Evolutionary conservation across 2,797 vertebrate genomes (phyloP).

Genomic region (Mycteria americana): DNA sequence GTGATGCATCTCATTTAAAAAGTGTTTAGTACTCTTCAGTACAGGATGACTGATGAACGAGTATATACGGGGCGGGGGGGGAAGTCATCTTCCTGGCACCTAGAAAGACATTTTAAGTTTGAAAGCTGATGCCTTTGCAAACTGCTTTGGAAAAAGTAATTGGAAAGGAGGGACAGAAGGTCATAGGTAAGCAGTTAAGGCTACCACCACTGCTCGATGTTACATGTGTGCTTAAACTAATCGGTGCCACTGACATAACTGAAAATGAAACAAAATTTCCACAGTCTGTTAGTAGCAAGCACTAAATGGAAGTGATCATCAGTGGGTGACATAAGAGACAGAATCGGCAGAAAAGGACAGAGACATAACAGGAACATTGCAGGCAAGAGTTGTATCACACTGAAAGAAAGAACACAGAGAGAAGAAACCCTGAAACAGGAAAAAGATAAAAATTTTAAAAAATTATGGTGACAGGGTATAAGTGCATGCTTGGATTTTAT

Average conservation of each 20-base stretch:
- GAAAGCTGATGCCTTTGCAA: neutral
- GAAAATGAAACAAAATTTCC: neutral
- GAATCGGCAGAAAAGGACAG: neutral
- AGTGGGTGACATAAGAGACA: neutral
- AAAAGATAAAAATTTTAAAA: neutral
- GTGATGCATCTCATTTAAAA: neutral
- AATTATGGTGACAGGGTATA: neutral
- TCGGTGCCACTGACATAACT: neutral
- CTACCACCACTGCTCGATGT: neutral
- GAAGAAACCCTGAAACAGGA: neutral
- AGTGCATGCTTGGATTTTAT: neutral
- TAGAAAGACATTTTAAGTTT: neutral
- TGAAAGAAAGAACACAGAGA: neutral
- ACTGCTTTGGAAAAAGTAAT: neutral
- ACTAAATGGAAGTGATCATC: neutral
- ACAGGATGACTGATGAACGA: neutral
- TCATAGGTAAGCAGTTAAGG: neutral
- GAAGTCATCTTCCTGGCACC: neutral
- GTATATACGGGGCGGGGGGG: accelerated
- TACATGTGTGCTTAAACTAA: neutral
- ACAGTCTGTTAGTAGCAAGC: neutral
- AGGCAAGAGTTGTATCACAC: neutral
- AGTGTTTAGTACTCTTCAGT: neutral
- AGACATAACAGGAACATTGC: neutral
- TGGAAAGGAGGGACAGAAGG: neutral